Evolutionary conservation across 2,797 vertebrate species (phyloP).

Genomic region (Pempheris klunzingeri): DNA sequence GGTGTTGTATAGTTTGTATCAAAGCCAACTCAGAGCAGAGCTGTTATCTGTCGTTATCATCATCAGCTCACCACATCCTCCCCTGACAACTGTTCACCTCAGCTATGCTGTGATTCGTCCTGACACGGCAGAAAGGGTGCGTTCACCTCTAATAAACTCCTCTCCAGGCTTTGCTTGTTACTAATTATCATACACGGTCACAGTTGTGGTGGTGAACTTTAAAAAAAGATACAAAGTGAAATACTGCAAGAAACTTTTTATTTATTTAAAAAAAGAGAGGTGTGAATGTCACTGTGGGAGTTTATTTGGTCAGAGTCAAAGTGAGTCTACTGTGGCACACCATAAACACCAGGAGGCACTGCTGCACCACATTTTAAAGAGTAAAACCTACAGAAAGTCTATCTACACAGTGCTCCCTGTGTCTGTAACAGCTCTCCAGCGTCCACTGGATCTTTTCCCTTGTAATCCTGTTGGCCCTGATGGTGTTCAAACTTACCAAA

Average conservation of each 20-base stretch:
- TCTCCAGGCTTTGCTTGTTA: background rate
- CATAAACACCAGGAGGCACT: conserved; percentile 45
- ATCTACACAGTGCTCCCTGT: too few relatives aligned
- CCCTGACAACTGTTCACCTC: background rate
- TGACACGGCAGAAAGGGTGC: conserved; percentile 25
- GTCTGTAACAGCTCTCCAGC: background rate
- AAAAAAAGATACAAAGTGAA: background rate
- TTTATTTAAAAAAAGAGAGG: too few relatives aligned
- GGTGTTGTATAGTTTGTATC: background rate
- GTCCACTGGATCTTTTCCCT: background rate
- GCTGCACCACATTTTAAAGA: conserved; percentile 5
- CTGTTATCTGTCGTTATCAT: background rate
- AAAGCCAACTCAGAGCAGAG: background rate
- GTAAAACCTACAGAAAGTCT: background rate
- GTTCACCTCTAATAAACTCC: background rate
- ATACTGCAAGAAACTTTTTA: background rate
- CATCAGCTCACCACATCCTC: conserved; percentile 14
- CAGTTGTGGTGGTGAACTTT: background rate
- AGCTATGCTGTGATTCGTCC: conserved; percentile 16
- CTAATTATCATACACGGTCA: background rate
- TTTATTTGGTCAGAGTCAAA: background rate
- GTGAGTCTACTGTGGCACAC: background rate
- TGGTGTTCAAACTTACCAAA: background rate
- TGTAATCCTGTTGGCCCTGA: background rate
- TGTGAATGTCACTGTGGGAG: background rate